Base-by-base conservation (phyloP, 2,113 vertebrate genomes). In the Hippolais icterina region DNA sequence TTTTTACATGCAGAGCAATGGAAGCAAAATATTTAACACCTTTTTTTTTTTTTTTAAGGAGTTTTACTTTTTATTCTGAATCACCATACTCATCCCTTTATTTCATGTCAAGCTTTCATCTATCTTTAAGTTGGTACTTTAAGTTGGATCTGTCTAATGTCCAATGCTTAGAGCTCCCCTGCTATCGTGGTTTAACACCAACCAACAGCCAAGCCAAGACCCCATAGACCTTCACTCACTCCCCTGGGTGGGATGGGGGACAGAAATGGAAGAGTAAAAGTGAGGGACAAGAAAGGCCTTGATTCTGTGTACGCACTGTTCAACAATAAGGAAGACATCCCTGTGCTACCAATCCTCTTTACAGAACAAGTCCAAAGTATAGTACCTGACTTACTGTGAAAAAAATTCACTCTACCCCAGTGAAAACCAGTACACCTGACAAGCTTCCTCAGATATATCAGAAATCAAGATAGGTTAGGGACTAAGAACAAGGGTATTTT, bases 201-300 rank as follows among this genome's bases (percentile, higher is more conserved):
- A 17, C 10, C 11, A 66, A 47, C 16, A 60, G 20, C 13, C 78
- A 75, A 53, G 23, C 11, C 78, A 68, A 75, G 28, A 20, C 14
- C 15, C 42, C 0, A 0, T 31, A 80, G 50, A 35, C 11, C 15
- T n/a, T 47, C 14, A 7, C 28, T 75, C 20, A 18, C 17, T 53
- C 7, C 3, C 11, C 14, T 68, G 41, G 17, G 6, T 41, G 14
- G 47, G 24, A 47, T 39, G 15, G 15, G 61, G 14, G 9, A 35
- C 29, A 27, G 16, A 61, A 27, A 8, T 31, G n/a, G n/a, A 41
- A 35, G 24, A 17, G 6, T 15, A 35, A 29, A 53, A 68, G 24
- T 47, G 29, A 68, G 52, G 20, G 47, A 29, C 7, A 54, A n/a
- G 42, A 47, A 54, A 70, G 24, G 7, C 1, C 9, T 60, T n/a